phyloP scores from a whole-genome alignment of 1,140 invertebrate genomes.

The Halesus radiatus region DNA sequence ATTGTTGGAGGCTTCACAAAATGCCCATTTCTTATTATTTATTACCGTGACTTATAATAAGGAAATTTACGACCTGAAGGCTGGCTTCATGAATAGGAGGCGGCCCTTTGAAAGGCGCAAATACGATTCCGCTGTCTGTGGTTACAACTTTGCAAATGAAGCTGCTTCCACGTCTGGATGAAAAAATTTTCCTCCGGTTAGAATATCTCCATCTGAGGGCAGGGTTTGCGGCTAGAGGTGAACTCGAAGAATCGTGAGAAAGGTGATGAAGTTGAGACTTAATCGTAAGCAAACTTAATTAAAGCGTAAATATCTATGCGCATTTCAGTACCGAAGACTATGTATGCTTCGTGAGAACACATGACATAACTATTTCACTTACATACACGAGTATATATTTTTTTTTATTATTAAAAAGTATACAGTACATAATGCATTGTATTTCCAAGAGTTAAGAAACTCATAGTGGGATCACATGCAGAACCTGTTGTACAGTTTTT shows the following conservation, averaged over 20 bases:
- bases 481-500: too few species aligned
- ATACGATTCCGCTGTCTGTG: not conserved
- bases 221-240: not conserved
- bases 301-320: not conserved
- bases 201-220: conserved; percentile 5
- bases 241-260: not conserved
- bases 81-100: not conserved
- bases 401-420: too few species aligned
- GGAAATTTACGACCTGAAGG: conserved; percentile 12
- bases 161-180: not conserved
- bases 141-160: too few species aligned
- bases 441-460: too few species aligned
- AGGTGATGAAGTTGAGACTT: not conserved
- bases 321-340: too few species aligned
- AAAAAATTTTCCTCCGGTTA: not conserved
- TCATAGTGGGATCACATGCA: too few species aligned
- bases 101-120: not conserved
- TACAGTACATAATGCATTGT: too few species aligned
- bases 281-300: not conserved
- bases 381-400: too few species aligned
- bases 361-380: too few species aligned
- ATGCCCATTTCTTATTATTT: not conserved
- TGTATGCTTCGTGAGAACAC: too few species aligned
- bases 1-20: not conserved
- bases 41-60: not conserved